Evolutionary conservation across 2,888 invertebrate species (phyloP).

Genomic region (Caenorhabditis afra): DNA sequence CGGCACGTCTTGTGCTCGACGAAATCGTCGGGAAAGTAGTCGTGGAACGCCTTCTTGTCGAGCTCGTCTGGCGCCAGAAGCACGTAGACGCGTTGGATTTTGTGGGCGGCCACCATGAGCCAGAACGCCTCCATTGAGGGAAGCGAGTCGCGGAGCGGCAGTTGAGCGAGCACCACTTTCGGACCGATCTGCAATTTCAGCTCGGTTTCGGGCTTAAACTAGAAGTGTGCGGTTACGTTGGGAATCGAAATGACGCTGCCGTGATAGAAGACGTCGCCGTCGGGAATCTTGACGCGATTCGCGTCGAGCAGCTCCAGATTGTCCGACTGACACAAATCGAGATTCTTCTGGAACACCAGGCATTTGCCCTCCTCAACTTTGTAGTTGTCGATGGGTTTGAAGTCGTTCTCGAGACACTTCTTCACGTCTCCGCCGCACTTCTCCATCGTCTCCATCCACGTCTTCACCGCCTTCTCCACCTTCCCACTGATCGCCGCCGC

Average conservation of each 20-base stretch:
- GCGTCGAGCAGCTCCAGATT: slow-evolving; percentile 30
- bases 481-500: not conserved
- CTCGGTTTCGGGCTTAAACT: not conserved
- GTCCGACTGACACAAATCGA: slow-evolving; percentile 30
- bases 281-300: slow-evolving; percentile 28
- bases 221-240: not conserved
- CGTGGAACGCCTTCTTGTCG: slow-evolving; percentile 13
- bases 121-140: slow-evolving; percentile 27
- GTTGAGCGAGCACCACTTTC: slow-evolving; percentile 29
- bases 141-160: slow-evolving; percentile 15
- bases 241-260: slow-evolving; percentile 18
- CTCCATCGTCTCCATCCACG: slow-evolving; percentile 36
- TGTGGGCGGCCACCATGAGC: slow-evolving; percentile 34
- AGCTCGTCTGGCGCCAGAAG: slow-evolving; percentile 21
- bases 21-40: slow-evolving; percentile 38
- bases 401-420: slow-evolving; percentile 8
- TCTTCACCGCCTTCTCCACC: slow-evolving; percentile 23
- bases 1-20: slow-evolving; percentile 39
- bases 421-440: slow-evolving; percentile 22
- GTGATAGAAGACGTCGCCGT: slow-evolving; percentile 39
- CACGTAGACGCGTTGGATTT: slow-evolving; percentile 34
- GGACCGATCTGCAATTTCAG: slow-evolving; percentile 7
- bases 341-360: slow-evolving; percentile 19
- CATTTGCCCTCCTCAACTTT: slow-evolving; percentile 29
- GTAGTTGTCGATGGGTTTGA: not conserved